Evolutionary conservation across 2,113 vertebrate species (phyloP), one percentile per base, ranked within the genome.

Genomic region (Channa maculata): DNA sequence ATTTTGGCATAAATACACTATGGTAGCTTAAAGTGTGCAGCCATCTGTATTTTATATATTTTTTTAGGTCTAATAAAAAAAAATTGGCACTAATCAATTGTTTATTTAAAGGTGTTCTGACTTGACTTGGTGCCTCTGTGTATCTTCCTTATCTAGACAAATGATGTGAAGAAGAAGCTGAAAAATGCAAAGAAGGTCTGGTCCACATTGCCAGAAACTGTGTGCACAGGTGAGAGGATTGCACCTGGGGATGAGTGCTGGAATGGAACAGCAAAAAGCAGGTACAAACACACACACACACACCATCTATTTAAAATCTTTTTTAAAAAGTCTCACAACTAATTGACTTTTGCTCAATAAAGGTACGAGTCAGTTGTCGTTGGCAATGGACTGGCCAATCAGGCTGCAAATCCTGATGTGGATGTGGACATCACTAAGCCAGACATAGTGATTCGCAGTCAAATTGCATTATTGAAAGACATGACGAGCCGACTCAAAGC

Each of bases 151-250:
- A 2, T 69, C 71, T 72, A 99, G 98, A 96, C 97, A 69, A 94
- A 69, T 13, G 97, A 99, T 70, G 97, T 99, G 75, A 99, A 98
- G 92, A 97, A 97, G 90, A 98, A 97, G 86, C 89, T 99, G 84
- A 98, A 97, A 80, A 94, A 96, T 33, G 96, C 96, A 51, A 99
- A 97, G 87, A 99, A 98, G 89, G 99, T 99, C 92, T 99, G 98
- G 98, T 99, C 98, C 6, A 97, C 96, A 5, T 94, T 99, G 61
- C 97, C 97, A 38, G 95, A 95, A 82, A 97, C 91, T 0, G 94
- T 99, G 54, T 99, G 98, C 82, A 94, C 90, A 0, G 96, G 95
- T 8, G 97, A 97, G 83, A 94, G 94, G 86, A 96, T 96, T 75
- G 94, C 95, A 4, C 92, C 95, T 0, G 94, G 95, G 0, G 95